Evolutionary conservation across 2,113 vertebrate species (phyloP), one percentile per base, ranked within the genome.

Genomic region (Cyphomyrus plagiostoma): DNA sequence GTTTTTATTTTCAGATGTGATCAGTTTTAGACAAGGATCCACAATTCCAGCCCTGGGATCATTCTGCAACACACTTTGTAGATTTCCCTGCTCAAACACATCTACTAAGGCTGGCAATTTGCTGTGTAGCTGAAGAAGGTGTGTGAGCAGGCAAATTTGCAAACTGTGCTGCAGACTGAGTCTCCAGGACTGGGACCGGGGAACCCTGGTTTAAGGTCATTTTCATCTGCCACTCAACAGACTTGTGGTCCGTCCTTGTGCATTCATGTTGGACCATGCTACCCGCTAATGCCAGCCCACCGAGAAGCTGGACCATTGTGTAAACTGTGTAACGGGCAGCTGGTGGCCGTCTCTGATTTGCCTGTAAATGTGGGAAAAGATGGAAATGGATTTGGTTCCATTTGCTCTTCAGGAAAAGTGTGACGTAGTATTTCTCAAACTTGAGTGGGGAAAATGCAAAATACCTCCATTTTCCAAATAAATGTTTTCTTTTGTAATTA

Each of bases 401-500:
- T 86, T 30, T 21, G 26, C 77, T 89, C 42, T 85, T 58, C 52
- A 86, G 26, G 53, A 89, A 86, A 19, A 50, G 23, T 42, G 39
- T 86, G n/a, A 56, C 66, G 42, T 89, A 87, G 56, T 86, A 87
- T 89, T 74, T 87, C 58, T 86, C 84, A 77, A 30, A 52, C 56
- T 26, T 87, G 85, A 58, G 26, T 21, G 85, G n/a, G 83, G 83
- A 49, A 89, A 74, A 74, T 87, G 48, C 86, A 50, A 74, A 86
- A 85, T 90, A 87, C 89, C 89, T 87, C 85, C 62, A 35, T 42
- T 89, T 91, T 77, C 80, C 89, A 89, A 93, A 91, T 92, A 93
- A 92, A 93, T 66, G 9, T 4, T 49, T 88, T 88, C 91, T 90
- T 80, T 74, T 88, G 48, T 74, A 88, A 88, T 21, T 80, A 83